These are phyloP conservation scores for Cephalopterus ornatus DNA, from an alignment of 2,113 vertebrate genomes.

Conservation along the genomic window DNA sequence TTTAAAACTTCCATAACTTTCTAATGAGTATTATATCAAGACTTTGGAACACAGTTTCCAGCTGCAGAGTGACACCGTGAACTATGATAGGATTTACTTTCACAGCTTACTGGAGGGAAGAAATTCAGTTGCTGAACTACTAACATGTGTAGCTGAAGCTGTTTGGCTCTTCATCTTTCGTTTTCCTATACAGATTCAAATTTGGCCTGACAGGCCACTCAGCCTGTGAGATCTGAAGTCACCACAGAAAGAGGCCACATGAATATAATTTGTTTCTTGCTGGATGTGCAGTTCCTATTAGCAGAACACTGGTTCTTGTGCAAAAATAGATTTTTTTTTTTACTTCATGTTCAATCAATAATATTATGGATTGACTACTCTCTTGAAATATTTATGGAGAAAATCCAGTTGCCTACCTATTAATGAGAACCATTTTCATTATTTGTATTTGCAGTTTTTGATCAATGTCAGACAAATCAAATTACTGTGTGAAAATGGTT, in stretches of 20 bases:
- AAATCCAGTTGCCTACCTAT: constrained; percentile 11
- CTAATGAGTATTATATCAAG: background rate
- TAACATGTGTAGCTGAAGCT: background rate
- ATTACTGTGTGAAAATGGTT: constrained; percentile 21
- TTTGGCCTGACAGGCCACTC: background rate
- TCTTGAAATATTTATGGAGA: constrained; percentile 52
- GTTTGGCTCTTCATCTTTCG: background rate
- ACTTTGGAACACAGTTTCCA: background rate
- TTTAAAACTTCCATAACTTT: background rate
- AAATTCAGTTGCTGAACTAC: background rate
- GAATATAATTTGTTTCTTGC: background rate
- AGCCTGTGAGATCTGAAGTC: background rate
- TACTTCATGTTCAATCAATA: constrained; percentile 25
- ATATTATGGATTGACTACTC: background rate
- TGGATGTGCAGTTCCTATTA: background rate
- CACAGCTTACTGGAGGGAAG: background rate
- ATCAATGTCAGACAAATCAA: constrained; percentile 34
- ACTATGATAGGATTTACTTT: background rate
- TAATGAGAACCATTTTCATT: constrained; percentile 3
- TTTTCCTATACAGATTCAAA: background rate
- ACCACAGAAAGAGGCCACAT: background rate
- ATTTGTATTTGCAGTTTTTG: constrained; percentile 8
- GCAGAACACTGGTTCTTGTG: background rate
- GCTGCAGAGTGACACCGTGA: background rate
- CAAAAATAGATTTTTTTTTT: background rate